Evolutionary conservation across 2,888 invertebrate species (phyloP).

Genomic region (Endomychus coccineus): DNA sequence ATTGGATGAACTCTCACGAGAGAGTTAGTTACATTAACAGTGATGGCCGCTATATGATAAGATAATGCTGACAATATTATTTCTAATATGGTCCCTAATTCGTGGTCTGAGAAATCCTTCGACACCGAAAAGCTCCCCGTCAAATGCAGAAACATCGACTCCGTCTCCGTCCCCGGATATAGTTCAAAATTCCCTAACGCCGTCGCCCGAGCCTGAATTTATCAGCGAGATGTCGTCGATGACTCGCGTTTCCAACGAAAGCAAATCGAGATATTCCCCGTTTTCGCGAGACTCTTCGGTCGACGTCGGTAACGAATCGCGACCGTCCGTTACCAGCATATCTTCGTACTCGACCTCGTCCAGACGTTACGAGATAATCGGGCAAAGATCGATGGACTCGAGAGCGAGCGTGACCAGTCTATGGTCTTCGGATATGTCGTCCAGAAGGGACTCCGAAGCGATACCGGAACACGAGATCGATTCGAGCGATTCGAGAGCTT

Average conservation of each 20-base stretch:
- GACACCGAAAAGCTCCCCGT: slow-evolving; percentile 11
- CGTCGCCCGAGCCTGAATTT: slow-evolving; percentile 37
- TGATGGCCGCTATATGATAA: no score
- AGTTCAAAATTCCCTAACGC: slow-evolving; percentile 33
- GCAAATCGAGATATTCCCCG: slow-evolving; percentile 35
- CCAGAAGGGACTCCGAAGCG: slow-evolving; percentile 40
- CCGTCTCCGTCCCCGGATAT: slow-evolving; percentile 26
- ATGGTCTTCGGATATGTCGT: slow-evolving; percentile 40
- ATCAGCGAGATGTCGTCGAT: slow-evolving; percentile 35
- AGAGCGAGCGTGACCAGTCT: slow-evolving; percentile 42
- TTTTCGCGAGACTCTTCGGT: slow-evolving; percentile 42
- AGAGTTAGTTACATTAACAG: no score
- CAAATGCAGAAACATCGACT: slow-evolving; percentile 7
- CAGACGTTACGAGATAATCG: slow-evolving; percentile 41
- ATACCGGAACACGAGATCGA: slow-evolving; percentile 43
- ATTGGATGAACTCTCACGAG: no score
- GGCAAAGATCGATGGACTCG: slow-evolving; percentile 43
- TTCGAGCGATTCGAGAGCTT: slow-evolving; percentile 37
- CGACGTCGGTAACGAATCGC: slow-evolving; percentile 41
- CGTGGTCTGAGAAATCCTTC: slow-evolving; percentile 47
- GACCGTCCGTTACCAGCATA: slow-evolving; percentile 42
- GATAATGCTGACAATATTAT: slow-evolving; percentile 55
- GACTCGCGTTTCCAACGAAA: slow-evolving; percentile 35
- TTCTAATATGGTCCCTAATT: slow-evolving; percentile 56
- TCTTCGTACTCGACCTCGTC: slow-evolving; percentile 44